Base-by-base conservation (phyloP, 2,888 invertebrate genomes). In the Ctena decussata region DNA sequence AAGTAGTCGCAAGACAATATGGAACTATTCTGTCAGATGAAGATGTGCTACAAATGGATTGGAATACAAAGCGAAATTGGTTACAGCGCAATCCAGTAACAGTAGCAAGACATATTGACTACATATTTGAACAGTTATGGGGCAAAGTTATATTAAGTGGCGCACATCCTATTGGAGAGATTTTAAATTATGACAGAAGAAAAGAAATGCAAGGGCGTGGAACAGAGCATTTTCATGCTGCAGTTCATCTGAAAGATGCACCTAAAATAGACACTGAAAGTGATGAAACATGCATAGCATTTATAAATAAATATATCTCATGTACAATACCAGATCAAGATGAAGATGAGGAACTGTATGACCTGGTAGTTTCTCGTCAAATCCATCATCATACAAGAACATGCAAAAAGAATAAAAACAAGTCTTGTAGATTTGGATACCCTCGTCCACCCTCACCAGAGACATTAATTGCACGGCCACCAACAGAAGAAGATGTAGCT, bases 151-250 rank as follows among this genome's bases (percentile, higher is more conserved):
- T 80, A 46, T 60, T 80, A 27, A 74, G 74, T 73, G 80, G 80
- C 8, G 46, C 74, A 24, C 80, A 80, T 60, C 80, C 80, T 21
- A 80, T 80, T 41, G 80, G 80, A 21, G 44, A 80, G n/a, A 80
- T 87, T 35, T 39, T 87, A 0, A 86, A 86, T 49, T 87, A 87
- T 84, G 87, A 86, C 70, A 24, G 65, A 24, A 69, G 84, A 60
- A 87, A 84, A 72, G 89, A 89, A 73, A 84, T 86, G 80, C 84
- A 89, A 73, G 74, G 80, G n/a, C 41, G 85, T 24, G 89, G 87
- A 27, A 80, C 80, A 46, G 82, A 77, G 21, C 84, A 89, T 82
- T 87, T 85, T 70, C 87, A 87, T 77, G 69, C 78, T 11, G 87
- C 85, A 24, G 57, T 87, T 24, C 80, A 87, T 80, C 76, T 85